Evolutionary conservation across 2,113 vertebrate genomes (phyloP).

Genomic region (Pimephales promelas): DNA sequence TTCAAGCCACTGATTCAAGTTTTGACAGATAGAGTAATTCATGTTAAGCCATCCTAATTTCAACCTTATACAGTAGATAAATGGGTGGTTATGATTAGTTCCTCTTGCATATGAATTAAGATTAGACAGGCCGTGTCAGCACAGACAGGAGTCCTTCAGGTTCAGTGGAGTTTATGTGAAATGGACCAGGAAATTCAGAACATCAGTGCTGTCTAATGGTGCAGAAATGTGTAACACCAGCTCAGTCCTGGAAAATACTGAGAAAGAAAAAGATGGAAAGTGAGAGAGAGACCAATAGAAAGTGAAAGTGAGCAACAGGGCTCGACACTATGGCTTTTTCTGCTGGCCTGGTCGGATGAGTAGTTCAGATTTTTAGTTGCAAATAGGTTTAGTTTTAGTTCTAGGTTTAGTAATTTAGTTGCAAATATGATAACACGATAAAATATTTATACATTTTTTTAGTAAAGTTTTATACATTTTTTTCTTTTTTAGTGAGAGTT

Average conservation of each 20-base stretch:
- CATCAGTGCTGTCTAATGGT: slow-evolving; percentile 25
- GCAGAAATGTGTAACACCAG: slow-evolving; percentile 10
- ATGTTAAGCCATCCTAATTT: neutral
- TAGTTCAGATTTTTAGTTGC: neutral
- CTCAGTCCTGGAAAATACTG: neutral
- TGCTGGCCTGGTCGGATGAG: neutral
- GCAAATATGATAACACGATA: neutral
- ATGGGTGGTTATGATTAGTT: neutral
- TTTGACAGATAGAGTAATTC: neutral
- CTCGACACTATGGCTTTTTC: neutral
- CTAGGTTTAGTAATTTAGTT: neutral
- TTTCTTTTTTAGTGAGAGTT: too few species aligned
- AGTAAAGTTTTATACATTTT: too few species aligned
- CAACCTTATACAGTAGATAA: neutral
- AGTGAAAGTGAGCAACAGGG: neutral
- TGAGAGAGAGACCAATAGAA: neutral
- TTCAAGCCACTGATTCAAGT: neutral
- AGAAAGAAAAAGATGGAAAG: neutral
- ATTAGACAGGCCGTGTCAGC: slow-evolving; percentile 5
- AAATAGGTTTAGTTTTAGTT: neutral
- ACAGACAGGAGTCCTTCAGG: slow-evolving; percentile 13
- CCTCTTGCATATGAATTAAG: slow-evolving; percentile 9
- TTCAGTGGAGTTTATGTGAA: slow-evolving; percentile 11
- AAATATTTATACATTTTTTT: too few species aligned
- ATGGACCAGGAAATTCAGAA: slow-evolving; percentile 25